These are phyloP conservation scores for Parthenolecanium corni DNA, from an alignment of 2,888 invertebrate genomes.

Conservation along the genomic window DNA sequence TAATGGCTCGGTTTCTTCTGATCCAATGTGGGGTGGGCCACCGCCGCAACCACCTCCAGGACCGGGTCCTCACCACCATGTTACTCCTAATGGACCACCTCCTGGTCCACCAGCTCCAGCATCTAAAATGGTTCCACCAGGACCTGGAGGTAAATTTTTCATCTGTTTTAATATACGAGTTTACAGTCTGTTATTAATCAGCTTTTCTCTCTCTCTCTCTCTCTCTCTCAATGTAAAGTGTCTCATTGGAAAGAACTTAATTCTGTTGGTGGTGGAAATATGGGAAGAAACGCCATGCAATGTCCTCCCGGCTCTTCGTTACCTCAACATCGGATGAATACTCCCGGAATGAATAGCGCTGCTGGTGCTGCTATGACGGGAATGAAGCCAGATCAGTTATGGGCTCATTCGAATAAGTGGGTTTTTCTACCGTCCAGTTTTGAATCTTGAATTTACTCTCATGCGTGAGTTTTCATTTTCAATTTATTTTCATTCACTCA, in stretches of 20 bases:
- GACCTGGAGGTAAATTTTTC: conserved; percentile 31
- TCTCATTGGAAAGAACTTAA: conserved; percentile 52
- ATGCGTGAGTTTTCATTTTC: no score
- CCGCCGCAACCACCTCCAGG: conserved; percentile 38
- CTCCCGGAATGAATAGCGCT: conserved; percentile 29
- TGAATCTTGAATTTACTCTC: no score
- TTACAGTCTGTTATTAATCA: no score
- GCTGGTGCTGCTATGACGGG: conserved; percentile 32
- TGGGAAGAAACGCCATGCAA: conserved; percentile 18
- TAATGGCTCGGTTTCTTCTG: conserved; percentile 52
- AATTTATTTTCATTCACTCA: no score
- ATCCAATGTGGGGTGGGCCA: conserved; percentile 64
- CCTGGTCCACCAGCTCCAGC: conserved; percentile 31
- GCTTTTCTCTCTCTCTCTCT: no score
- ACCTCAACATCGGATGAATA: conserved; percentile 16
- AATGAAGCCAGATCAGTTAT: conserved; percentile 37
- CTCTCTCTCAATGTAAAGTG: no score
- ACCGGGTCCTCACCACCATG: conserved; percentile 31
- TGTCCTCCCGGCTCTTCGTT: conserved; percentile 24
- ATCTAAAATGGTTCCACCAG: conserved; percentile 29
- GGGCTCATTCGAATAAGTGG: conserved; percentile 36
- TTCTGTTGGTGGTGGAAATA: conserved; percentile 35
- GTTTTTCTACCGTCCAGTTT: neutral
- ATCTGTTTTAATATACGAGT: no score
- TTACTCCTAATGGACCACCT: conserved; percentile 32